Percentiles rank a stretch among this genome's conserved stretches.
These are phyloP conservation scores for Cyphomyrus plagiostoma DNA, from an alignment of 2,113 vertebrate genomes.

Conservation along the genomic window DNA sequence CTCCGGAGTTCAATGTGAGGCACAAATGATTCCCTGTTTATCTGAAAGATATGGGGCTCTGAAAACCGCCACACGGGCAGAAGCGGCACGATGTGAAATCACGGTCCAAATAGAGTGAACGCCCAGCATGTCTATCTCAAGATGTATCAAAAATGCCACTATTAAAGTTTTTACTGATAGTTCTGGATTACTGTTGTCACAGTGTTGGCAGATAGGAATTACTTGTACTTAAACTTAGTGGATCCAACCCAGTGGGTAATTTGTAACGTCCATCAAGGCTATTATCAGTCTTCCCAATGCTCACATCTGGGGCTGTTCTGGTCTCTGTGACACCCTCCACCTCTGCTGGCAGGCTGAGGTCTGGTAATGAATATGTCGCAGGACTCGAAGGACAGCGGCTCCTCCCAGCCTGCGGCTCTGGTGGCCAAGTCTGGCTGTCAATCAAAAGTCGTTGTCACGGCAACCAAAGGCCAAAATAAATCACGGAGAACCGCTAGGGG, in stretches of 20 bases:
- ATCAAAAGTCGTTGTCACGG: not conserved
- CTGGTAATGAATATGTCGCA: not conserved
- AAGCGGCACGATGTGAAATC: not conserved
- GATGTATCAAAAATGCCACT: not conserved
- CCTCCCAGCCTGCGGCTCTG: not conserved
- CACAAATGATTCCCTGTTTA: not conserved
- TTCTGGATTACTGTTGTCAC: slow-evolving; percentile 1
- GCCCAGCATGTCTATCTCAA: not conserved
- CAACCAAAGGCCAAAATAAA: not conserved
- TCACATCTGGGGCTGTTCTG: not conserved
- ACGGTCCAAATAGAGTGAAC: not conserved
- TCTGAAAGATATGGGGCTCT: not conserved
- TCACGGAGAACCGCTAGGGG: not conserved
- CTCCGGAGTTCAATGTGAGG: not conserved
- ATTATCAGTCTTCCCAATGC: not conserved
- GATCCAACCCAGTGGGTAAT: not conserved
- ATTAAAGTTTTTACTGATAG: not conserved
- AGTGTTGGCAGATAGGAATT: not conserved
- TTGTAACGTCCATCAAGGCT: not conserved
- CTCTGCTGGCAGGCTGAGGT: not conserved
- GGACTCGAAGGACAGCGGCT: not conserved
- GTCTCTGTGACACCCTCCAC: not conserved
- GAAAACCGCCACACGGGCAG: not conserved
- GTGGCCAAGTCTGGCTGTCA: not conserved
- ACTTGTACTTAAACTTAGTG: not conserved